Percentiles rank a stretch among this genome's conserved stretches.
Conservation (phyloP, 2,113 vertebrate genomes). For the Willisornis vidua region DNA sequence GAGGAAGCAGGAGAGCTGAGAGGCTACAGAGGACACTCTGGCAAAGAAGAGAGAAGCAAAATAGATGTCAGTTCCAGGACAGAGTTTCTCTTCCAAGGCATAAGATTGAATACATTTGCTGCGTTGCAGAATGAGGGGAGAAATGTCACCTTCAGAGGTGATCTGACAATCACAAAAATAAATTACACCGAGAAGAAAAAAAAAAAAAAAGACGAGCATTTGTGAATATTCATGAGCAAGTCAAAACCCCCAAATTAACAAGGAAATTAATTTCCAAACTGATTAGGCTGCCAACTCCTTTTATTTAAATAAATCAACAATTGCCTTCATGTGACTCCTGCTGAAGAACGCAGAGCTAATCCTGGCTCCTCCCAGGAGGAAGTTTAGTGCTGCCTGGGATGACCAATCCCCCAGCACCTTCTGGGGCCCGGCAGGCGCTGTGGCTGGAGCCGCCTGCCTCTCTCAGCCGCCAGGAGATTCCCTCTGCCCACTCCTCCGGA, state of each 20-base stretch:
- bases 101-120: neutral
- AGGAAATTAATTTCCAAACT: constrained; percentile 72
- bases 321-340: constrained; percentile 40
- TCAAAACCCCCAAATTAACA: constrained; percentile 65
- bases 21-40: neutral
- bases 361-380: neutral
- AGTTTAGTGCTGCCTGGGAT: neutral
- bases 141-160: constrained; percentile 70
- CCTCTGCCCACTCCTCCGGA: constrained; percentile 8
- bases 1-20: neutral
- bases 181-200: neutral
- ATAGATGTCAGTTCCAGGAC: neutral
- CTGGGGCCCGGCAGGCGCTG: neutral
- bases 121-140: neutral
- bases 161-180: constrained; percentile 64
- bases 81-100: neutral
- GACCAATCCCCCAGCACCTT: neutral
- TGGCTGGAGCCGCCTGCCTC: neutral
- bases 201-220: neutral
- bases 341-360: neutral
- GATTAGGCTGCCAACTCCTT: constrained; percentile 69
- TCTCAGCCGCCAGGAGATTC: neutral
- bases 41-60: neutral
- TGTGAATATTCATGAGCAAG: constrained; percentile 71
- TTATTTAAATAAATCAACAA: constrained; percentile 71